Conservation (phyloP, 30 jellyfish, hydroid and myxozoan species). For the Pseudorhiza aurosa region DNA sequence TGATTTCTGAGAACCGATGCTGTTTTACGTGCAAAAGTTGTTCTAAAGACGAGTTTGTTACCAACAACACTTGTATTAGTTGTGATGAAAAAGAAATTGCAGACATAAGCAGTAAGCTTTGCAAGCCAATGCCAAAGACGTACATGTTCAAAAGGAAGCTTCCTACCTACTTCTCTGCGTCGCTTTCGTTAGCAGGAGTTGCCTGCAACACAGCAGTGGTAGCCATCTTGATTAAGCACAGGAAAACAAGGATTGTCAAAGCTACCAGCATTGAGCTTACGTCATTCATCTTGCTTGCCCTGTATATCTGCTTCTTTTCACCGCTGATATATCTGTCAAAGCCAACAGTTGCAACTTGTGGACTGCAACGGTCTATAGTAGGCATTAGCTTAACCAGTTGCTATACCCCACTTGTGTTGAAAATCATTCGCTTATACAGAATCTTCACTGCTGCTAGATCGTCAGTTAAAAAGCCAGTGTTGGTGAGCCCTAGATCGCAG, state of each 20-base stretch:
- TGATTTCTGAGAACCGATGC: constrained; percentile 10
- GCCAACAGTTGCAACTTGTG: constrained; percentile 66
- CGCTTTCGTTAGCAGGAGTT: constrained; percentile 59
- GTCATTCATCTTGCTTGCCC: constrained; percentile 55
- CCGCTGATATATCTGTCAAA: constrained; percentile 48
- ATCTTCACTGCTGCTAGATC: constrained; percentile 76
- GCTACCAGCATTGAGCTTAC: constrained; percentile 88
- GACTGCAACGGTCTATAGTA: constrained; percentile 67
- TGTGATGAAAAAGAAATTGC: constrained; percentile 59
- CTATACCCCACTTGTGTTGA: constrained; percentile 91
- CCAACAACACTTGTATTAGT: constrained; percentile 56
- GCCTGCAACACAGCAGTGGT: constrained; percentile 31
- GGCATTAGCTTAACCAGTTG: constrained; percentile 92
- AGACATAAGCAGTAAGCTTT: not conserved
- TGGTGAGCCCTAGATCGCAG: constrained; percentile 90
- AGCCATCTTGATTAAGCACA: constrained; percentile 59
- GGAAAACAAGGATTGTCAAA: constrained; percentile 67
- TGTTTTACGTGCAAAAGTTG: constrained; percentile 87
- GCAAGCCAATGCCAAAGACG: constrained; percentile 54
- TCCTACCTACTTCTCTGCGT: constrained; percentile 14
- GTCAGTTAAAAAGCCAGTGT: constrained; percentile 45
- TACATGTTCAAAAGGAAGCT: not conserved
- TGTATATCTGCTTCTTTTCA: constrained; percentile 48
- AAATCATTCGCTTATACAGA: constrained; percentile 89
- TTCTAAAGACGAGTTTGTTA: constrained; percentile 7